Base-by-base conservation (phyloP, 1,140 invertebrate genomes). In the Drosophila athabasca region DNA sequence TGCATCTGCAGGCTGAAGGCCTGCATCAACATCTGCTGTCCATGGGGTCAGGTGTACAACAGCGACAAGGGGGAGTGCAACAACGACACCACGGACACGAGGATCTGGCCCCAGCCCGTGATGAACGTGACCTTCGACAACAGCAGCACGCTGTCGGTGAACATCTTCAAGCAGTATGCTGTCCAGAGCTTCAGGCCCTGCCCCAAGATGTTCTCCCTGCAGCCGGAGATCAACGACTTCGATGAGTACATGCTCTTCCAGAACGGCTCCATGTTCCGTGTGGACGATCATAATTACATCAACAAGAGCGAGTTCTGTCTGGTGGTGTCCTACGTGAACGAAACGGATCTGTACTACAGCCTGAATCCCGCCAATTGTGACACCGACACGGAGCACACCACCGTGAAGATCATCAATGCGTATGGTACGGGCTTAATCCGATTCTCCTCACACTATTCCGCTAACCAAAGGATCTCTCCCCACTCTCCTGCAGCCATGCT, bases 401-500 rank as follows among this genome's bases (percentile, higher is more conserved):
- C 90, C 1, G 78, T 90, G 3, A 91, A 88, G 57, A 85, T 91
- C 6, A 85, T 91, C 24, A 91, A 91, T 69, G 80, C 82, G 0
- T 91, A 81, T 51, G 73, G 88, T 90, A 29, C 79, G 84, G 52
- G 31, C 3, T 31, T 8, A 9, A 11, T 0, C 24, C 6, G 9
- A 31, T 24, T n/a, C 0, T 29, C 5, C n/a, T 11, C 29, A 9
- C 17, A 7, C 6, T 43, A 43, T 8, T 2, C 7, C 0, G 24
- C 17, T 35, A n/a, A 62, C 0, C 8, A 8, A 31, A 8, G 3
- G 2, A 13, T n/a, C 6, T n/a, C 29, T 6, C 60, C 1, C 9
- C 9, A 19, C 9, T 6, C 8, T 62, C 45, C 0, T 13, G 4
- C 91, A 93, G 95, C 94, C 22, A 93, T 96, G 82, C 90, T 95